Percentiles rank a stretch among this genome's conserved stretches.
Evolutionary conservation across 1,140 invertebrate genomes (phyloP).

Genomic region (Frieseomelitta varia): DNA sequence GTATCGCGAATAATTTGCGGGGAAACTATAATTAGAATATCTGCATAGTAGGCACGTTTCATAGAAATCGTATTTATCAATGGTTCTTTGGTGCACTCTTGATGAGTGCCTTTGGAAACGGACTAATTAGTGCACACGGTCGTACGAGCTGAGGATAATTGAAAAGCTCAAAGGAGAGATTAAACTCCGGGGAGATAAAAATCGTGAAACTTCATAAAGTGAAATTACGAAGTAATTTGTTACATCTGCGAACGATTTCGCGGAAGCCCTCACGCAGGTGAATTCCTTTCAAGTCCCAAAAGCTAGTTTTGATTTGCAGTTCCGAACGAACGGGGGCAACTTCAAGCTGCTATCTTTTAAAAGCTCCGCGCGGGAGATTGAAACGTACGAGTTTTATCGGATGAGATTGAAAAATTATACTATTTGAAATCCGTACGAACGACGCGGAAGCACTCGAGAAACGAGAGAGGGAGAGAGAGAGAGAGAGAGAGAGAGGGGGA

Average conservation of each 20-base stretch:
- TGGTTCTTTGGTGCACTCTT: not conserved
- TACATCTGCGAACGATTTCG: too few species aligned
- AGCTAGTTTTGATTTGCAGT: too few species aligned
- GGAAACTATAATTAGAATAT: too few species aligned
- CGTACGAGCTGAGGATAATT: not conserved
- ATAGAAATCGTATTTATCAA: not conserved
- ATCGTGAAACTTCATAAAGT: not conserved
- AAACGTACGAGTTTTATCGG: not conserved
- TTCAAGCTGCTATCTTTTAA: not conserved
- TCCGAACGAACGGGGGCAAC: not conserved
- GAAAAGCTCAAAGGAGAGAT: not conserved
- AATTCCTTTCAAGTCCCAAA: not conserved
- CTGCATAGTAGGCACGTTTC: too few species aligned
- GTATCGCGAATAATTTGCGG: too few species aligned
- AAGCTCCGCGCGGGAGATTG: not conserved
- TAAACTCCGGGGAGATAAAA: not conserved
- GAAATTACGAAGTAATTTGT: not conserved
- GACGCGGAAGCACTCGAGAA: too few species aligned
- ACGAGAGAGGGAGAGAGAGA: too few species aligned
- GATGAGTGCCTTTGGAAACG: not conserved
- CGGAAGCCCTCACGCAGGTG: too few species aligned
- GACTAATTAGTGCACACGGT: not conserved
- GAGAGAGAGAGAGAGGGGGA: too few species aligned
- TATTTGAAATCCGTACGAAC: too few species aligned
- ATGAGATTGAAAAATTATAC: not conserved